Conservation (phyloP, 2,113 vertebrate species). For the Cettia cetti region DNA sequence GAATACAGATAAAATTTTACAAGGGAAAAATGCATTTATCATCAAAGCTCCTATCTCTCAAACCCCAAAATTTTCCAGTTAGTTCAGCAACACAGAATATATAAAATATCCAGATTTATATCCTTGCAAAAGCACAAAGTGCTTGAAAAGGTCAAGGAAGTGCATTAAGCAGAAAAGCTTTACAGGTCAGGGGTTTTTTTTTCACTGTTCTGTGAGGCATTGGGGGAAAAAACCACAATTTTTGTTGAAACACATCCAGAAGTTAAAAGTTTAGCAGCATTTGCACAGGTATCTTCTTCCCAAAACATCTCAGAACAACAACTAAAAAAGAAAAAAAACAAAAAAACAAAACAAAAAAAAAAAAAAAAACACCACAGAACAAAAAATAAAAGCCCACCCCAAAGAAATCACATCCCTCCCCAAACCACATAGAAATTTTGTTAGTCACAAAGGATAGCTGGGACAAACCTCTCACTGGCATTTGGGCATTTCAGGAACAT, state of each 20-base stretch:
- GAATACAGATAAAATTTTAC: neutral
- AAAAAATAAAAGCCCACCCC: neutral
- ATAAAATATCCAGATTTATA: neutral
- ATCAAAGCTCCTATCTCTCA: neutral
- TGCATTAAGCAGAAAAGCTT: neutral
- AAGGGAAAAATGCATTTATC: neutral
- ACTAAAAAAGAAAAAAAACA: neutral
- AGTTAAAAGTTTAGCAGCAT: neutral
- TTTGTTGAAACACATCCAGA: neutral
- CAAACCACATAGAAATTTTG: neutral
- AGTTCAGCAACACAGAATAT: neutral
- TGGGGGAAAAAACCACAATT: neutral
- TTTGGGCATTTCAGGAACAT: neutral
- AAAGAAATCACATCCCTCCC: neutral
- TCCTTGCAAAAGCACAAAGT: neutral
- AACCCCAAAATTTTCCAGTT: neutral
- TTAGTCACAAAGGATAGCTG: neutral
- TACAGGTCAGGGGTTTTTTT: neutral
- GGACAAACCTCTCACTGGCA: neutral
- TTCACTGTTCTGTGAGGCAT: neutral
- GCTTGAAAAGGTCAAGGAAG: neutral
- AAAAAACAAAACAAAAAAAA: accelerated
- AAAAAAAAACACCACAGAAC: accelerated
- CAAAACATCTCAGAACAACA: neutral
- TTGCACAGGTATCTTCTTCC: neutral